Evolutionary conservation across 2,888 invertebrate species (phyloP).

Genomic region (Hypselothyrea guttata): DNA sequence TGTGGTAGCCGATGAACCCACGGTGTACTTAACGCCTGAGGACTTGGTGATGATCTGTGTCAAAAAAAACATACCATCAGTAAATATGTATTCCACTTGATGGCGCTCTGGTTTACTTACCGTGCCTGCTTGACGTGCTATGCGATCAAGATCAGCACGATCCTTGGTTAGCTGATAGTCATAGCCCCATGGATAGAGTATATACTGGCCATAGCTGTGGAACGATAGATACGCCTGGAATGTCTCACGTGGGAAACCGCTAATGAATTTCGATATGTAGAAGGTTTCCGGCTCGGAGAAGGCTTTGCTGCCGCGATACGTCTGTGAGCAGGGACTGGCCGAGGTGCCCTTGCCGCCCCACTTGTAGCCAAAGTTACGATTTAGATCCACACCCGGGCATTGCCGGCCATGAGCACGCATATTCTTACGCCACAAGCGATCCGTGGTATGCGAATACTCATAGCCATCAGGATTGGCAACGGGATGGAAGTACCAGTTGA

Average conservation of each 20-base stretch:
- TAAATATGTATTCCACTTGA: too few relatives aligned
- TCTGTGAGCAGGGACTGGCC: slow-evolving; percentile 91
- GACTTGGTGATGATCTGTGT: slow-evolving; percentile 75
- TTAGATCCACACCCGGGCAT: slow-evolving; percentile 91
- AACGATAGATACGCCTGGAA: slow-evolving; percentile 90
- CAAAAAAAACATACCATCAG: too few relatives aligned
- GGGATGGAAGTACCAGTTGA: slow-evolving; percentile 92
- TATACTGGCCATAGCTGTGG: slow-evolving; percentile 93
- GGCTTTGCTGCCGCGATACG: slow-evolving; percentile 89
- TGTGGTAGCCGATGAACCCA: slow-evolving; percentile 90
- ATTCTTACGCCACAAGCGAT: slow-evolving; percentile 93
- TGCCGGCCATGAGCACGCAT: slow-evolving; percentile 84
- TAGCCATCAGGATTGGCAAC: slow-evolving; percentile 94
- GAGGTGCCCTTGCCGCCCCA: slow-evolving; percentile 95
- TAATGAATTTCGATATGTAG: slow-evolving; percentile 85
- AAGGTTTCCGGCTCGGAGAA: slow-evolving; percentile 94
- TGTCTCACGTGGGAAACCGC: slow-evolving; percentile 82
- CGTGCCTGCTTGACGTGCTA: slow-evolving; percentile 88
- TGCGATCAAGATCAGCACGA: slow-evolving; percentile 86
- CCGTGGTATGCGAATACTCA: slow-evolving; percentile 90
- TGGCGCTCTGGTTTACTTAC: slow-evolving; percentile 81
- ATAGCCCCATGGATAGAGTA: slow-evolving; percentile 94
- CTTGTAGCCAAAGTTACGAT: slow-evolving; percentile 93
- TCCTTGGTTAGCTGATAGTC: slow-evolving; percentile 88
- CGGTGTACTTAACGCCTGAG: slow-evolving; percentile 85